These are phyloP conservation scores for Drusus annulatus DNA, from an alignment of 1,140 invertebrate species.

Conservation along the genomic window DNA sequence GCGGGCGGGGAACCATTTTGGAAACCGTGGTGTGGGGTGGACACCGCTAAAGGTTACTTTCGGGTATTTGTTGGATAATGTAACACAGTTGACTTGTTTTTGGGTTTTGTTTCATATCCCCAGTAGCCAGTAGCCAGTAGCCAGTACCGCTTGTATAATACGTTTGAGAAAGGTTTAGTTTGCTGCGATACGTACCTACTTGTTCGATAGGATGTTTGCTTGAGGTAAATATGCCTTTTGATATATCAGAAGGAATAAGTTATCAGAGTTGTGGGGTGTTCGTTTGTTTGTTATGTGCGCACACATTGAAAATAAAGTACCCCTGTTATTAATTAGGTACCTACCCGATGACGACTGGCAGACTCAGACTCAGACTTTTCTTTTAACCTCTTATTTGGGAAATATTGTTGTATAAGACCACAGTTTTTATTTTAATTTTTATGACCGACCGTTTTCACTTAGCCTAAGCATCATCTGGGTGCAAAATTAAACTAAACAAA, in stretches of 20 bases:
- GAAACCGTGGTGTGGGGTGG: conserved; percentile 27
- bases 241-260: conserved; percentile 29
- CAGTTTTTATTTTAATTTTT: too few relatives aligned
- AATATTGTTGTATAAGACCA: too few relatives aligned
- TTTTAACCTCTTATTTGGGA: too few relatives aligned
- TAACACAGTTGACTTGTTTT: conserved; percentile 55
- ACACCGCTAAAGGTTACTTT: conserved; percentile 57
- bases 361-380: too few relatives aligned
- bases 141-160: background rate
- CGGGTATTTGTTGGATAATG: conserved; percentile 39
- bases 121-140: background rate
- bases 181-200: conserved; percentile 19
- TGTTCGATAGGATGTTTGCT: conserved; percentile 47
- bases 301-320: too few relatives aligned
- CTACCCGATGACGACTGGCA: too few relatives aligned
- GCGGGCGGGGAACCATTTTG: conserved; percentile 20
- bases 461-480: too few relatives aligned
- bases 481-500: too few relatives aligned
- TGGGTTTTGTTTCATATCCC: conserved; percentile 49
- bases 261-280: background rate
- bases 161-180: conserved; percentile 44
- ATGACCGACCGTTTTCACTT: too few relatives aligned
- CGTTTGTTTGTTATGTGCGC: too few relatives aligned
- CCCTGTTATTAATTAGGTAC: too few relatives aligned
- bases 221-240: conserved; percentile 48